These are phyloP conservation scores for Todus mexicanus DNA, from an alignment of 2,797 vertebrate species.

Conservation along the genomic window DNA sequence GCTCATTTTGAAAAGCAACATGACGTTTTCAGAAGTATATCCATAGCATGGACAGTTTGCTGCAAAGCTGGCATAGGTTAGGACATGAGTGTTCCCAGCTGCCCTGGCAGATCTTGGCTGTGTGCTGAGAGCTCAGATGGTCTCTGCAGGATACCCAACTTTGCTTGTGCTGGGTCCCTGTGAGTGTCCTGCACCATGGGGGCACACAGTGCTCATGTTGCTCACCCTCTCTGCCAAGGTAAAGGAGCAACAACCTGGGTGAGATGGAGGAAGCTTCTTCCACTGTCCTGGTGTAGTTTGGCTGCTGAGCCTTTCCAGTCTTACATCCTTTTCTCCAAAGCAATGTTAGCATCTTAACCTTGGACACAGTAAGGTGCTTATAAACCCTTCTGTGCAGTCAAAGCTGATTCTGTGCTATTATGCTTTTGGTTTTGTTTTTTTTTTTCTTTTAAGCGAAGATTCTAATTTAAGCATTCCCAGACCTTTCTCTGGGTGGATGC, in stretches of 20 bases:
- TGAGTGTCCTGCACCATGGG: not conserved
- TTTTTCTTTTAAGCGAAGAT: not conserved
- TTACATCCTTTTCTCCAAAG: not conserved
- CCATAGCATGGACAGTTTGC: not conserved
- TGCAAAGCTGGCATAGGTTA: not conserved
- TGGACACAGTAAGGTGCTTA: not conserved
- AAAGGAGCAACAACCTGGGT: not conserved
- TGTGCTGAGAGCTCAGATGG: not conserved
- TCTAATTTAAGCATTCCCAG: not conserved
- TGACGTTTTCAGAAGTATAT: not conserved
- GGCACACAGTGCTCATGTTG: not conserved
- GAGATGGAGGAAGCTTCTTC: not conserved
- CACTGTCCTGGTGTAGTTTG: not conserved
- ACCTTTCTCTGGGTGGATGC: not conserved
- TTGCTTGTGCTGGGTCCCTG: not conserved
- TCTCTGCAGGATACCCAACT: not conserved
- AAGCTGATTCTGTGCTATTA: not conserved
- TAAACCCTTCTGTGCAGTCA: not conserved
- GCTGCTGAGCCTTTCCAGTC: not conserved
- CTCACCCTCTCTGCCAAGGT: accelerated
- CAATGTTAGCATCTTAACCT: not conserved
- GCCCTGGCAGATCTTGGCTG: not conserved
- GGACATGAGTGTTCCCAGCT: not conserved
- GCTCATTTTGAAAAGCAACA: not conserved
- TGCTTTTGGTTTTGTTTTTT: too few species aligned